Evolutionary conservation across 2,888 invertebrate species (phyloP), one percentile per base, ranked within the genome.

Genomic region (Zelleria hepariella): DNA sequence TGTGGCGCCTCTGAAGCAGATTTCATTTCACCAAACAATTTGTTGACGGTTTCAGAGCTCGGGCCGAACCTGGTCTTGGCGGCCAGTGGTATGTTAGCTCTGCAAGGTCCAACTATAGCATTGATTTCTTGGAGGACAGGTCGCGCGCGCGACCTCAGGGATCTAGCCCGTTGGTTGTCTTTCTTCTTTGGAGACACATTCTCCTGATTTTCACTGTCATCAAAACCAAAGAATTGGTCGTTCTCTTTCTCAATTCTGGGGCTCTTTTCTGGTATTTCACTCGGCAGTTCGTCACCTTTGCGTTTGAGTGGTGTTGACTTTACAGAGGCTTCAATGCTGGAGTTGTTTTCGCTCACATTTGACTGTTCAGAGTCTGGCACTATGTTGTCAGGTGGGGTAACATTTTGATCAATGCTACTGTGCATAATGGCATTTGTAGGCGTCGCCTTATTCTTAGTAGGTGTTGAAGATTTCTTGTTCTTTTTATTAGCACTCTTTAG

Each of bases 201-300:
- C 61, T 89, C 87, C 63, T 74, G 77, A 63, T 72, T 72, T 26
- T 80, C 80, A 64, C 71, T 82, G 10, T 88, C 86, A 73, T 89
- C 86, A 75, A 89, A 89, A 1, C 89, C 89, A 69, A 89, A 89
- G 63, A 74, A 86, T 82, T 83, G 49, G 8, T 68, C 62, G 49
- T 74, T 65, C 21, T 71, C 64, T 27, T 67, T 68, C 56, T 70
- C 63, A 58, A 57, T 15, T n/a, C 67, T 68, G 58, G 62, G 65
- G 42, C 61, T 71, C 66, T 66, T 72, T 60, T 61, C 63, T 68
- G 59, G 57, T 63, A 62, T 57, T 60, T 64, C 62, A n/a, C 15
- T 20, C 18, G 2, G n/a, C 5, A 24, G 52, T 54, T 62, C 57
- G 18, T 49, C 21, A 61, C 59, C 56, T 27, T 68, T 59, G 62